phyloP scores from a whole-genome alignment of 2,797 vertebrate genomes.

The Xerus rutilus region DNA sequence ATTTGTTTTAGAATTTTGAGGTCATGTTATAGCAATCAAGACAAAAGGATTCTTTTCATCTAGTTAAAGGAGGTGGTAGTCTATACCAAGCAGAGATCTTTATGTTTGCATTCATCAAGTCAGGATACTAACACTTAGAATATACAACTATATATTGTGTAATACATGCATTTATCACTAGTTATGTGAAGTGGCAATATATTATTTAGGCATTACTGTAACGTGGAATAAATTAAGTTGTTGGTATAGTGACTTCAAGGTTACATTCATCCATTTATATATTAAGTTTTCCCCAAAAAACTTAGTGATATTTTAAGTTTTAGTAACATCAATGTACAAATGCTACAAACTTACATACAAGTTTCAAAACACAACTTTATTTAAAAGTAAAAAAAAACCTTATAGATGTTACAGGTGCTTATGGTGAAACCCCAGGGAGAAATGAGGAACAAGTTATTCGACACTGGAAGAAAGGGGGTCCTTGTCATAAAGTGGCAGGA shows the following conservation, averaged over 20 bases:
- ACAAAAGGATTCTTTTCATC: neutral
- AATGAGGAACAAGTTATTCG: slow-evolving; percentile 11
- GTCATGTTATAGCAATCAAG: neutral
- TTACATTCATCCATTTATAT: neutral
- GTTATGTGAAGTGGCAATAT: neutral
- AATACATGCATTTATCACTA: neutral
- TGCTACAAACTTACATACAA: neutral
- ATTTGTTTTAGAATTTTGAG: neutral
- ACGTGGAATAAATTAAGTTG: neutral
- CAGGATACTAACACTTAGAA: neutral
- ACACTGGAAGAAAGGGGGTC: neutral
- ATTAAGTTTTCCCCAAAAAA: neutral
- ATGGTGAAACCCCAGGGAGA: neutral
- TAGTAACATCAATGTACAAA: neutral
- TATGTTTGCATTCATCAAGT: neutral
- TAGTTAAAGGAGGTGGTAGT: neutral
- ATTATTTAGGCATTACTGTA: neutral
- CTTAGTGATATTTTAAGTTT: neutral
- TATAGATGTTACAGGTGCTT: neutral
- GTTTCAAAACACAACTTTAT: neutral
- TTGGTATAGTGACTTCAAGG: neutral
- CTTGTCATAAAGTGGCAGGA: neutral
- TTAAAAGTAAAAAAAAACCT: neutral
- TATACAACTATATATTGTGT: neutral
- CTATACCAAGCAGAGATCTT: neutral